These are phyloP conservation scores for Empis stercorea DNA, from an alignment of 2,888 invertebrate genomes.

Conservation along the genomic window DNA sequence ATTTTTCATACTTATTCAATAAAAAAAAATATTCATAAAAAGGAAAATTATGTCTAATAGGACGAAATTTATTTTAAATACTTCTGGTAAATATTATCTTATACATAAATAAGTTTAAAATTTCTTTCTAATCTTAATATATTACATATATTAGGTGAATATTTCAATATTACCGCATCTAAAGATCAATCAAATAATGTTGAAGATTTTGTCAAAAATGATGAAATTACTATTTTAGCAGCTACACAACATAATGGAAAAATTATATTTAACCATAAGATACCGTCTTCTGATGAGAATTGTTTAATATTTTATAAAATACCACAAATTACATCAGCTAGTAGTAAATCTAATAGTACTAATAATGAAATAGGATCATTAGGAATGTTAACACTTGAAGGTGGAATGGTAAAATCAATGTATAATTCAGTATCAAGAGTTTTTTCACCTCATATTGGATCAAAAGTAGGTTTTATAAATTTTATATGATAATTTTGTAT, in stretches of 20 bases:
- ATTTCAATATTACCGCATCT: slow-evolving; percentile 28
- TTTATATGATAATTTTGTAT: not conserved
- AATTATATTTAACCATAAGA: slow-evolving; percentile 35
- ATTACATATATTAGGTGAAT: slow-evolving; percentile 24
- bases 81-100: slow-evolving; percentile 32
- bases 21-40: not conserved
- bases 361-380: slow-evolving; percentile 24
- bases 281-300: slow-evolving; percentile 34
- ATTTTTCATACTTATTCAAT: no score
- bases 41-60: slow-evolving; percentile 18
- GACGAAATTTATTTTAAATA: slow-evolving; percentile 34
- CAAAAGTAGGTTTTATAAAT: slow-evolving; percentile 24
- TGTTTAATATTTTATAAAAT: slow-evolving; percentile 37
- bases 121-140: not conserved
- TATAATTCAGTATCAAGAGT: slow-evolving; percentile 38
- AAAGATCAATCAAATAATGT: slow-evolving; percentile 30
- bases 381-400: slow-evolving; percentile 37
- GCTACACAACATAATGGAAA: slow-evolving; percentile 35
- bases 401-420: slow-evolving; percentile 38
- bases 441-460: slow-evolving; percentile 32
- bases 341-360: slow-evolving; percentile 5
- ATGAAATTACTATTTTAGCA: slow-evolving; percentile 36
- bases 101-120: not conserved
- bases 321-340: slow-evolving; percentile 24
- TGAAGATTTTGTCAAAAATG: slow-evolving; percentile 38